Percentiles rank a stretch among this genome's conserved stretches.
Conservation (phyloP, 1,140 invertebrate genomes). For the Halyomorpha halys region DNA sequence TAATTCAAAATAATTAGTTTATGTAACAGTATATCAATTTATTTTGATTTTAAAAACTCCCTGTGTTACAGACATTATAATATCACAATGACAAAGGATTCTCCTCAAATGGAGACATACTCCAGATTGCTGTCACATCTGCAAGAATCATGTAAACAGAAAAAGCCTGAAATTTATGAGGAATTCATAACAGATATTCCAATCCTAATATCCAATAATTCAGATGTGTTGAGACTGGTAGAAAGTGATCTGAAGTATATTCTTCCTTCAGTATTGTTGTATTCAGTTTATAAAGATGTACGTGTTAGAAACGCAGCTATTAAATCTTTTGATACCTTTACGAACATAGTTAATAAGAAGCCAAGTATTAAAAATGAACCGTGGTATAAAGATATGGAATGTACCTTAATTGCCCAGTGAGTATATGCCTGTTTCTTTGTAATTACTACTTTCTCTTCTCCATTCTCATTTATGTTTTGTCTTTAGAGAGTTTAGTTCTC, state of each 20-base stretch:
- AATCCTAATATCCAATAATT: neutral
- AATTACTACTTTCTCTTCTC: neutral
- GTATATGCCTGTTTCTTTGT: neutral
- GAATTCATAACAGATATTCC: neutral
- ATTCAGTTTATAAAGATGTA: constrained; percentile 6
- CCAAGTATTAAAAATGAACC: constrained; percentile 4
- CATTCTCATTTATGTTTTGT: neutral
- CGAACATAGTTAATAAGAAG: neutral
- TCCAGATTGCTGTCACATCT: constrained; percentile 3
- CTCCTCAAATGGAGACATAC: neutral
- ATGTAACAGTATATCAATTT: no score
- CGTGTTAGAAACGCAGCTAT: neutral
- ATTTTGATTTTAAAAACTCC: no score
- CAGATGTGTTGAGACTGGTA: neutral
- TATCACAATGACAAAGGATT: no score
- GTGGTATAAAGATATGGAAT: constrained; percentile 10
- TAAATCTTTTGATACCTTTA: neutral
- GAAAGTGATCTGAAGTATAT: neutral
- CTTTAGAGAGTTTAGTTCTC: neutral
- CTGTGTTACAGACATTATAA: no score
- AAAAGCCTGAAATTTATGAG: neutral
- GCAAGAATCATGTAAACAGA: neutral
- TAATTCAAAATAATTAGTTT: no score
- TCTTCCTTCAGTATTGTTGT: neutral
- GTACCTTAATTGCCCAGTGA: constrained; percentile 1